Base-by-base conservation (phyloP, 1,140 invertebrate species). In the Neodiprion virginianus region DNA sequence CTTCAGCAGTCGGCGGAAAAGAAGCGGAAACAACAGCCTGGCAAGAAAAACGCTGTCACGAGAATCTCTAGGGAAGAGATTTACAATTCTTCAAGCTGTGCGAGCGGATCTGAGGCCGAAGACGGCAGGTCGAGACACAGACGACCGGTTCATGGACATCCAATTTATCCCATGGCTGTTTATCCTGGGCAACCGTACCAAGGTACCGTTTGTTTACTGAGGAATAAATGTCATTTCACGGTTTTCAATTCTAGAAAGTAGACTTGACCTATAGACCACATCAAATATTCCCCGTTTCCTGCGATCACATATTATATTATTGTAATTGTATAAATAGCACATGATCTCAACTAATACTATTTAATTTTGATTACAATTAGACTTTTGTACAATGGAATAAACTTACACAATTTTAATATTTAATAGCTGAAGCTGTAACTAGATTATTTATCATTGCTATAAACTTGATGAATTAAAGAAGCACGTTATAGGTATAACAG, bases 81-180 rank as follows among this genome's bases (percentile, higher is more conserved):
- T 74, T 79, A 87, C 50, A 87, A 87, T 72, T 87, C 86, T 40
- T 93, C 92, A 1, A 93, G 92, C 17, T 93, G 92, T 82, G 90
- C 90, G 53, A 93, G 92, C 80, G 91, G 92, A 53, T 94, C 93
- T 0, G 93, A 94, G 77, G 83, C 90, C 5, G 93, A 94, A 75
- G 92, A 91, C 73, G 86, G 28, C 70, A 82, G 77, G 67, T 66
- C 73, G 8, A 83, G 81, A 69, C 77, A 83, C 48, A 81, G 80
- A 9, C 83, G 79, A 75, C 77, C 76, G 8, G 69, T 83, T 47
- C 81, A 79, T 17, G 74, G 78, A 50, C 82, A 82, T 53, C 78
- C 82, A 0, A 76, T 82, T 53, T 86, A 83, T 67, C 82, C 84
- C 23, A 61, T 61, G 53, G 11, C 53, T 8, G 75, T 82, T 49